Percentiles rank a stretch among this genome's conserved stretches.
phyloP scores from a whole-genome alignment of 2,888 invertebrate genomes.

The Lasioglossum malachurum region DNA sequence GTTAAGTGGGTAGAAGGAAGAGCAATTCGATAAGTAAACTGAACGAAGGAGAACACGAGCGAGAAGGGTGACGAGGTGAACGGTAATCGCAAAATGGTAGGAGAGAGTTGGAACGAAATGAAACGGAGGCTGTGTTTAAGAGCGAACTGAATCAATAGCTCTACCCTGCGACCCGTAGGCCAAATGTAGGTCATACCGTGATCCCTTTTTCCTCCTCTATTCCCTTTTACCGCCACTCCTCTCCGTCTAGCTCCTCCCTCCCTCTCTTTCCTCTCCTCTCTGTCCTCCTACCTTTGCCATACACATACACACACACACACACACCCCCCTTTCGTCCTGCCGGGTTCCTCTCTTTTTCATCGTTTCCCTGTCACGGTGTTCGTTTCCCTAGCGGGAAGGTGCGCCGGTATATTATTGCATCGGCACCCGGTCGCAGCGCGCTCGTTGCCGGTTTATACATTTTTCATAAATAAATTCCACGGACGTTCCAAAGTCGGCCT shows the following conservation, averaged over 20 bases:
- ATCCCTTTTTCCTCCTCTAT: slow-evolving; percentile 64
- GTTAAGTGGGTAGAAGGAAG: slow-evolving; percentile 4
- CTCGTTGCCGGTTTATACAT: slow-evolving; percentile 68
- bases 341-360: slow-evolving; percentile 24
- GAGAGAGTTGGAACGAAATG: slow-evolving; percentile 78
- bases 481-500: slow-evolving; percentile 44
- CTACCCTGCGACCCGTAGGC: slow-evolving; percentile 76
- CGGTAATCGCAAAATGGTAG: slow-evolving; percentile 47
- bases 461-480: slow-evolving; percentile 78
- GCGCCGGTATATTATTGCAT: slow-evolving; percentile 54
- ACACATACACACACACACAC: not conserved
- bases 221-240: slow-evolving; percentile 45
- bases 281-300: not conserved
- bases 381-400: slow-evolving; percentile 32
- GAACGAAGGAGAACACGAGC: slow-evolving; percentile 6
- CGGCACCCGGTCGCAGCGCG: slow-evolving; percentile 39
- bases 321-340: slow-evolving; percentile 10
- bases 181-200: slow-evolving; percentile 79
- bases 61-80: slow-evolving; percentile 25
- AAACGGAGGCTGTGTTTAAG: slow-evolving; percentile 83
- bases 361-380: slow-evolving; percentile 39
- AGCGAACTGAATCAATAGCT: slow-evolving; percentile 81
- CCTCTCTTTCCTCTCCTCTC: slow-evolving; percentile 48
- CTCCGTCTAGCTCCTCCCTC: slow-evolving; percentile 17
- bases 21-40: slow-evolving; percentile 31